Evolutionary conservation across 2,113 vertebrate species (phyloP).

Genomic region (Rattus rattus): DNA sequence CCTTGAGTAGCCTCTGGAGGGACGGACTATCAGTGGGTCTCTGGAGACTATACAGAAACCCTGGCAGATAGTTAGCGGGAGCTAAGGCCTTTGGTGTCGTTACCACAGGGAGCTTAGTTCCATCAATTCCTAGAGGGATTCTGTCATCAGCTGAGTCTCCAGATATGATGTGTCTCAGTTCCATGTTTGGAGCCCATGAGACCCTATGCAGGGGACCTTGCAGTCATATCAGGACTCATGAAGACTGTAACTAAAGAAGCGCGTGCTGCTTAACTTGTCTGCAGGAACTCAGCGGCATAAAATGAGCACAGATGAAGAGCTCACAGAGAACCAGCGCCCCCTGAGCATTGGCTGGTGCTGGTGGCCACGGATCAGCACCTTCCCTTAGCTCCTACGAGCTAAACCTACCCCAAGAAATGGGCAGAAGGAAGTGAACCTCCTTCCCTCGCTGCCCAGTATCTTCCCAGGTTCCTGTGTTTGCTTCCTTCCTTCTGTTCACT

Average conservation of each 20-base stretch:
- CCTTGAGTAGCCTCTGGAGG: neutral
- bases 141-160: neutral
- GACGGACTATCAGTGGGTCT: neutral
- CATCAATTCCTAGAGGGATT: neutral
- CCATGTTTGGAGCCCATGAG: neutral
- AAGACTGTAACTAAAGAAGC: neutral
- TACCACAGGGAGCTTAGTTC: neutral
- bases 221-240: neutral
- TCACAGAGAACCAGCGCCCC: neutral
- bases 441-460: neutral
- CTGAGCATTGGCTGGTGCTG: neutral
- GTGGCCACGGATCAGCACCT: neutral
- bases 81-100: neutral
- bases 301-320: neutral
- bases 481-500: slow-evolving; percentile 16
- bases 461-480: slow-evolving; percentile 32
- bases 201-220: neutral
- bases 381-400: neutral
- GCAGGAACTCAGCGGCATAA: neutral
- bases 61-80: neutral
- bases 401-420: neutral
- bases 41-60: neutral
- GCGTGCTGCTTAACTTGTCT: neutral
- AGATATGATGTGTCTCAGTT: neutral
- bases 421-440: neutral